phyloP scores from a whole-genome alignment of 2,797 vertebrate genomes.

The Telmatherina bonti region DNA sequence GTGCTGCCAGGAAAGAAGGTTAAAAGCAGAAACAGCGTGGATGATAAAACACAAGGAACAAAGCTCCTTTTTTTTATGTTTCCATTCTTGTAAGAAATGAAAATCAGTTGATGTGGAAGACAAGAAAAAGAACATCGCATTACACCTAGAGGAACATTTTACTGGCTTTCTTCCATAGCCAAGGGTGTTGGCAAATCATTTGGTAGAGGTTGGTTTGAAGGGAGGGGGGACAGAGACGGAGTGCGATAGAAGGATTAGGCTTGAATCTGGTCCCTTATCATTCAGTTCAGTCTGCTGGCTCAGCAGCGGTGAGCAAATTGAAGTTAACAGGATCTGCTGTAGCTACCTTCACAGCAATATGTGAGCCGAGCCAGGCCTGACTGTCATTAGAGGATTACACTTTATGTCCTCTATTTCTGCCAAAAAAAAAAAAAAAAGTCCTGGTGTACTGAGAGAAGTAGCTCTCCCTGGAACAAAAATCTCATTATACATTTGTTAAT shows the following conservation, averaged over 20 bases:
- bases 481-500: slow-evolving; percentile 59
- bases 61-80: slow-evolving; percentile 6
- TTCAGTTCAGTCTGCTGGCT: slow-evolving; percentile 77
- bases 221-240: slow-evolving; percentile 38
- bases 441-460: slow-evolving; percentile 45
- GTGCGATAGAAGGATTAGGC: slow-evolving; percentile 71
- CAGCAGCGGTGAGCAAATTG: slow-evolving; percentile 81
- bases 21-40: slow-evolving; percentile 29
- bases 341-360: slow-evolving; percentile 70
- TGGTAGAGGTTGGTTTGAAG: slow-evolving; percentile 54
- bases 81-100: slow-evolving; percentile 48
- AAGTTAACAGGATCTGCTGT: slow-evolving; percentile 78
- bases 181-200: slow-evolving; percentile 63
- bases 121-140: slow-evolving; percentile 58
- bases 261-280: slow-evolving; percentile 73
- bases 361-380: slow-evolving; percentile 61
- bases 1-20: slow-evolving; percentile 30
- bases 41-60: slow-evolving; percentile 6
- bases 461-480: slow-evolving; percentile 52
- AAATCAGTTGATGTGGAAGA: slow-evolving; percentile 46
- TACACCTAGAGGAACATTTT: slow-evolving; percentile 50
- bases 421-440: slow-evolving; percentile 59
- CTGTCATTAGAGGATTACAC: slow-evolving; percentile 80
- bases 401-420: slow-evolving; percentile 68
- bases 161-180: slow-evolving; percentile 52